Base-by-base conservation (phyloP, 1,140 invertebrate species). In the Papilio dardanus region DNA sequence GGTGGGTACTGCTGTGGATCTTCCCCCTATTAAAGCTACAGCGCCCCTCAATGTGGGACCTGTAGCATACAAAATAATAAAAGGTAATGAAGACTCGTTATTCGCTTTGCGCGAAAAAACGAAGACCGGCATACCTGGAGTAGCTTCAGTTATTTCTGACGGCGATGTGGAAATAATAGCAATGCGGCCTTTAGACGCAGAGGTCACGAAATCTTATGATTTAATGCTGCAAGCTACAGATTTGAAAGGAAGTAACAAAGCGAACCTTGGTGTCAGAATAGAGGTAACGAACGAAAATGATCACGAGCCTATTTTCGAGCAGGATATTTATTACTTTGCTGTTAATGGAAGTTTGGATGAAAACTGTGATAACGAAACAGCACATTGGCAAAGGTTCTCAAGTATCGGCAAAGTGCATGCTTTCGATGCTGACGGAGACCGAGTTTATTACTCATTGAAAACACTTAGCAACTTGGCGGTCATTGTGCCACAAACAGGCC, bases 401-500 rank as follows among this genome's bases (percentile, higher is more conserved):
- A 96, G 96, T 2, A 95, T 99, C 66, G 98, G 97, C 0, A 96
- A 95, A 82, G 97, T 99, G 1, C 94, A 95, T 68, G 98, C 98
- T 0, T 95, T 94, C 35, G 98, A 99, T 89, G 96, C 95, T 0
- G 98, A 99, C 87, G 97, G 97, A 6, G 98, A 99, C 92, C 96
- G 96, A 77, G 95, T 98, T 4, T 96, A 97, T 12, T 99, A 98
- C 88, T 96, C 96, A 74, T 90, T 98, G 16, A 94, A 95, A n/a
- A 95, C 96, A 1, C 96, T 96, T 1, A 97, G 95, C 67, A 97
- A 97, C 80, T 89, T 96, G 33, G 95, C 97, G 10, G 96, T 98
- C 8, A 96, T 99, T 75, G 97, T 98, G 0, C 98, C 98, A 0
- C 98, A 98, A 93, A 98, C 98, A 1, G 98, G 98, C 1, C 97